phyloP scores from a whole-genome alignment of 1,140 invertebrate species.

The Oppia nitens region DNA sequence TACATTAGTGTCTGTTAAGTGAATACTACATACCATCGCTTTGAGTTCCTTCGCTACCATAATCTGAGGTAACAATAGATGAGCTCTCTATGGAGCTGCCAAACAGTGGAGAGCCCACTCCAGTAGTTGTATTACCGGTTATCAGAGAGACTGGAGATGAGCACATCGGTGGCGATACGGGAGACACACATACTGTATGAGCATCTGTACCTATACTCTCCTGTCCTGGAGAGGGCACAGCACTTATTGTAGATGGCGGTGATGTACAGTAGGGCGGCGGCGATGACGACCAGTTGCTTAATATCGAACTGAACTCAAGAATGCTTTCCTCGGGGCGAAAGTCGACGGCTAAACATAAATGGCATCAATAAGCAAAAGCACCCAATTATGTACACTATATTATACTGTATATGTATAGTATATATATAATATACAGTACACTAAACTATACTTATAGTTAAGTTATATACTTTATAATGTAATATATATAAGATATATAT shows the following conservation, averaged over 20 bases:
- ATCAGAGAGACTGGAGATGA: slow-evolving; percentile 1
- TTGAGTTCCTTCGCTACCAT: slow-evolving; percentile 22
- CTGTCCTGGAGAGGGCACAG: not conserved
- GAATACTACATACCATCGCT: slow-evolving; percentile 21
- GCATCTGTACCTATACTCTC: not conserved
- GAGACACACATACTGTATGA: not conserved
- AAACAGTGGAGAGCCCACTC: not conserved
- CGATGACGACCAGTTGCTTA: slow-evolving; percentile 22
- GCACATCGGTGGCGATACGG: not conserved
- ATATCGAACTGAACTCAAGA: slow-evolving; percentile 23
- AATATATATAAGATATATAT: too few relatives aligned
- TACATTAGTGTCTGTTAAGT: not conserved
- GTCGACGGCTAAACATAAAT: not conserved
- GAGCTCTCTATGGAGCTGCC: not conserved
- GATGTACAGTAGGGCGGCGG: slow-evolving; percentile 4
- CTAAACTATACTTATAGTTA: too few relatives aligned
- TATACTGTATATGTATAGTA: too few relatives aligned
- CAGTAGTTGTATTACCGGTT: not conserved
- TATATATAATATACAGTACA: too few relatives aligned
- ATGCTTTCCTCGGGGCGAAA: slow-evolving; percentile 22
- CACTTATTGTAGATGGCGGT: slow-evolving; percentile 9
- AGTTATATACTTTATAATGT: too few relatives aligned
- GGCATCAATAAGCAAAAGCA: not conserved
- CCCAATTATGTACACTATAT: too few relatives aligned
- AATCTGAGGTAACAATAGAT: slow-evolving; percentile 18